phyloP scores from a whole-genome alignment of 2,888 invertebrate species.

The Crocallis elinguaria region DNA sequence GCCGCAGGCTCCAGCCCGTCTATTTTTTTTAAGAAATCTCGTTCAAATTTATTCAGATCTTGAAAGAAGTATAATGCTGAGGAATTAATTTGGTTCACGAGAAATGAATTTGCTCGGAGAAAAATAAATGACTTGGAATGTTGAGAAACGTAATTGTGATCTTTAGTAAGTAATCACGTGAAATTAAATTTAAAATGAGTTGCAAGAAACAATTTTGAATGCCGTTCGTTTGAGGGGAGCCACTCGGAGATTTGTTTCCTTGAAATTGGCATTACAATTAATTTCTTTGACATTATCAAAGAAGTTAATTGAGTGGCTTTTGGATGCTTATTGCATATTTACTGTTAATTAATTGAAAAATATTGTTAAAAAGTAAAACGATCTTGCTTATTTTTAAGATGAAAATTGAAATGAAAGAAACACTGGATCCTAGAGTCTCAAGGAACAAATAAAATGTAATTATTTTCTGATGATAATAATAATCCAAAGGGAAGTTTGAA shows the following conservation, averaged over 20 bases:
- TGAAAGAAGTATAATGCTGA: constrained; percentile 78
- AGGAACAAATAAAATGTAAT: no score
- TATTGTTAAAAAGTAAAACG: neutral
- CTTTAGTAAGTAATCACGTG: constrained; percentile 54
- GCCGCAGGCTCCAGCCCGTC: constrained; percentile 70
- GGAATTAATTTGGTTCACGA: constrained; percentile 79
- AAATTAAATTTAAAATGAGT: constrained; percentile 66
- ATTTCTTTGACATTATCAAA: constrained; percentile 14
- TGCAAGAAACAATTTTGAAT: constrained; percentile 53
- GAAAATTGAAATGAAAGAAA: no score
- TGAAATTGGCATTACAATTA: constrained; percentile 23
- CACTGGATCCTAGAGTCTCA: no score
- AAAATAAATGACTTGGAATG: constrained; percentile 76
- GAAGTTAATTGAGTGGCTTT: constrained; percentile 13
- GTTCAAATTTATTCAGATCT: constrained; percentile 79
- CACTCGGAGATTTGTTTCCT: constrained; percentile 22
- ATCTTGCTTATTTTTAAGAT: no score
- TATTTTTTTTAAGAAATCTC: constrained; percentile 76
- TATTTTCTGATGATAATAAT: no score
- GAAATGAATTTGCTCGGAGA: constrained; percentile 68
- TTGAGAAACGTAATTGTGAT: constrained; percentile 76
- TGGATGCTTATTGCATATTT: neutral
- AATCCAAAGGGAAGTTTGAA: no score
- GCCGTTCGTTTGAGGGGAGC: constrained; percentile 31
- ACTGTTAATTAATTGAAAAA: neutral